A percentile compares a stretch with the other conserved stretches of the same genome.
Evolutionary conservation across 2,888 invertebrate genomes (phyloP).

Genomic region (Drosophila prostipennis): DNA sequence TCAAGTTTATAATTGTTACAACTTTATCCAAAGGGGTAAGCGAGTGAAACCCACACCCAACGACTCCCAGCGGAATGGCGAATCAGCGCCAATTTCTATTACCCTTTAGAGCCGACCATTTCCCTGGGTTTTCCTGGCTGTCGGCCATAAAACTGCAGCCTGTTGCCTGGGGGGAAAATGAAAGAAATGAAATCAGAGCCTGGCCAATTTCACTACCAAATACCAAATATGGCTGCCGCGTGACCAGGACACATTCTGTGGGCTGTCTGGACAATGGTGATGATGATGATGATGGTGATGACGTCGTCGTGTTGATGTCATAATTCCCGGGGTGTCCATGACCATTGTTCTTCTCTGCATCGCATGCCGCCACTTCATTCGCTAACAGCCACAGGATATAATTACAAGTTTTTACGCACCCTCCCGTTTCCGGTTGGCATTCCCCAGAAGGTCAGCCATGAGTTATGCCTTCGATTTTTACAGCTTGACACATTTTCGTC

Average conservation of each 20-base stretch:
- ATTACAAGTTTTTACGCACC: slow-evolving; percentile 72
- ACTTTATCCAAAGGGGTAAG: not conserved
- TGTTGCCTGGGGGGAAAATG: slow-evolving; percentile 29
- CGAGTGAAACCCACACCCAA: too few species aligned
- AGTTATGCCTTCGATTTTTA: slow-evolving; percentile 54
- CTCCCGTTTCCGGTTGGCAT: slow-evolving; percentile 59
- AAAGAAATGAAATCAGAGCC: slow-evolving; percentile 49
- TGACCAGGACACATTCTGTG: slow-evolving; percentile 58
- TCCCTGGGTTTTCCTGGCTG: slow-evolving; percentile 11
- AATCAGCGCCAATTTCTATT: slow-evolving; percentile 37
- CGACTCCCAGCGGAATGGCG: not conserved
- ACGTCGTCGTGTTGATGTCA: slow-evolving; percentile 67
- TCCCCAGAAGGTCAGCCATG: slow-evolving; percentile 37
- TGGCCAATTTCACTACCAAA: slow-evolving; percentile 40
- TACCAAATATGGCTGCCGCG: slow-evolving; percentile 45
- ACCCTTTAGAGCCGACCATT: slow-evolving; percentile 19
- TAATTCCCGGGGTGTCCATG: slow-evolving; percentile 44
- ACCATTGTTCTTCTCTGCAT: slow-evolving; percentile 3
- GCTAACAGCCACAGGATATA: slow-evolving; percentile 48
- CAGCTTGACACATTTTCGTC: slow-evolving; percentile 59
- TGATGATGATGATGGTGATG: slow-evolving; percentile 15
- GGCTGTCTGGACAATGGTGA: slow-evolving; percentile 39
- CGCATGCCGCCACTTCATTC: slow-evolving; percentile 38
- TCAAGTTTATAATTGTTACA: slow-evolving; percentile 14
- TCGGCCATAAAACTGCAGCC: slow-evolving; percentile 37